A percentile compares a stretch with the other conserved stretches of the same genome.
Conservation (phyloP, 2,113 vertebrate genomes). For the Coptodon bakossiorum region DNA sequence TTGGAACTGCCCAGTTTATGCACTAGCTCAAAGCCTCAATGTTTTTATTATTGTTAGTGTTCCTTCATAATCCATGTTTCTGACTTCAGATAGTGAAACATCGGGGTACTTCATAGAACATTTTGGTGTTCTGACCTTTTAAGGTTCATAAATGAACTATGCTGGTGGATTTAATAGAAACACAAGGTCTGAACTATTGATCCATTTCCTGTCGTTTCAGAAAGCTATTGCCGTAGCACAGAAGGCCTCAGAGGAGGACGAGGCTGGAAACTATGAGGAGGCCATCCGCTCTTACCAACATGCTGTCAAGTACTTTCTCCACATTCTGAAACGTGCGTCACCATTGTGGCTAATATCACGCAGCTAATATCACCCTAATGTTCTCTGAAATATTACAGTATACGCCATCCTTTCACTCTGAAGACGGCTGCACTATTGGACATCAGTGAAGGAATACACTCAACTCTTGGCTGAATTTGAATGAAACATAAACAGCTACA, state of each 20-base stretch:
- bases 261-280: constrained; percentile 88
- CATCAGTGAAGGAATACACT: not conserved
- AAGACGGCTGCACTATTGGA: not conserved
- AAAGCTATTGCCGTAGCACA: constrained; percentile 91
- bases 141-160: not conserved
- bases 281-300: constrained; percentile 88
- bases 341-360: not conserved
- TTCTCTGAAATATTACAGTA: not conserved
- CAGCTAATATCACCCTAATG: not conserved
- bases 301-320: constrained; percentile 91
- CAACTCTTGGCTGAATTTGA: not conserved
- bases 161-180: not conserved
- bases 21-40: not conserved
- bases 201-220: constrained; percentile 61
- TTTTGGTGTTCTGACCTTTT: not conserved
- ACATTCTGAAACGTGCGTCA: constrained; percentile 90
- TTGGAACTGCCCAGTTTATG: not conserved
- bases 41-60: not conserved
- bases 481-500: not conserved
- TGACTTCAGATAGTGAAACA: not conserved
- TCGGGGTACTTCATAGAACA: not conserved
- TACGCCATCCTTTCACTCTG: not conserved
- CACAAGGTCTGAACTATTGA: not conserved
- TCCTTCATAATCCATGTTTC: not conserved
- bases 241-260: constrained; percentile 90